Evolutionary conservation across 2,113 vertebrate genomes (phyloP), one percentile per base, ranked within the genome.

Genomic region (Hyperoodon ampullatus): DNA sequence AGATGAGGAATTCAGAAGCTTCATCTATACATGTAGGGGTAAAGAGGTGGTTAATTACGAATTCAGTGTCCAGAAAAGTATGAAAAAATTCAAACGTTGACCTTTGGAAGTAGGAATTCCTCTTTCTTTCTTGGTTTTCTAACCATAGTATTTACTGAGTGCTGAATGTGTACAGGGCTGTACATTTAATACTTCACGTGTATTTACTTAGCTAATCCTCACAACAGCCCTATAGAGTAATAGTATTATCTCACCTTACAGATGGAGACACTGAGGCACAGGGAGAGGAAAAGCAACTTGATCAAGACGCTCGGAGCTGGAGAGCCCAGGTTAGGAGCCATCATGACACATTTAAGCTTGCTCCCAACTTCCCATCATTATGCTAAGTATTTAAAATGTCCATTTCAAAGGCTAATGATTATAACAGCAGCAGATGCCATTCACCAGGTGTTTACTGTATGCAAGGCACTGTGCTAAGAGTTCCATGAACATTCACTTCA

Each of bases 271-370:
- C 72, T 19, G 44, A 75, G 44, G 28, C 72, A 39, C 39, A 70
- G 21, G 42, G 10, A 82, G 68, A 70, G 35, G 50, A 47, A 60
- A 74, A 60, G 68, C 6, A 72, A 47, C 58, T 30, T 74, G 82
- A 55, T n/a, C n/a, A 65, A 55, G 42, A 44, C 2, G 8, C 11
- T 42, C 0, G 0, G 24, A 50, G n/a, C 47, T 10, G 3, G n/a
- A 33, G 42, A 81, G 19, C 18, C 19, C 14, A 33, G 5, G 9
- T 8, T 2, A 18, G 13, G 8, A 47, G n/a, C 35, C 11, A 4
- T 33, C 24, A 4, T 15, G 18, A 75, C 19, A 55, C 1, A n/a
- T 13, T 58, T n/a, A 18, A 28, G 5, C 55, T 39, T 82, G 35
- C 2, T 68, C 5, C 47, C 13, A 42, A 42, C 8, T 35, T 8